Base-by-base conservation (phyloP, 2,888 invertebrate species). In the Xestia xanthographa region DNA sequence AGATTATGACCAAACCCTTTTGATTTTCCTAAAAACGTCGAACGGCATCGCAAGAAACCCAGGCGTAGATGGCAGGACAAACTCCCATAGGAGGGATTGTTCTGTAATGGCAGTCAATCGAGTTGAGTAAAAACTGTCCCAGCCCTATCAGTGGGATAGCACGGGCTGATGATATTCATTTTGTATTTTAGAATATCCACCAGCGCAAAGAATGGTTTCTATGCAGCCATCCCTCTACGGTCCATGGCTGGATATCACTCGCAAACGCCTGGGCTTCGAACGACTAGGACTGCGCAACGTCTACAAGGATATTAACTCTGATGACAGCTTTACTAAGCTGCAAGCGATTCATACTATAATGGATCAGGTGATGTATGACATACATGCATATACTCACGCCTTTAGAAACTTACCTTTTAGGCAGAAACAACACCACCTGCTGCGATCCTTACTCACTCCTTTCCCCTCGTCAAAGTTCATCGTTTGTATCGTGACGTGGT, bases 181-280 rank as follows among this genome's bases (percentile, higher is more conserved):
- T 75, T 1, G 14, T 29, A 1, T 56, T 65, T 29, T 43, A 79
- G 79, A 80, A 69, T 50, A 84, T 0, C 95, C 94, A n/a, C 83
- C 94, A 76, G 92, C 94, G 0, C 91, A 93, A 79, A 88, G 95
- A 9, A 71, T 95, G 66, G 92, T 92, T n/a, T 95, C 96, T 0
- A 95, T 95, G 95, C 96, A 95, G 83, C 96, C 96, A 0, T 95
- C 96, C 0, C 87, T 95, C 0, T 96, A 91, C 87, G 95, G 93
- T 0, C 96, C 96, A 0, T 92, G 93, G 63, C 93, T 95, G 9
- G 96, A 96, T 78, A 91, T 95, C 63, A 94, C 94, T 0, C 89
- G 96, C 5, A 91, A 95, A 0, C 85, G 89, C 0, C 76, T 95
- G 2, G 96, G 96, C 66, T 96, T 95, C 84, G 96, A 93, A 0